Base-by-base conservation (phyloP, 1,140 invertebrate species). In the Phortica variegata region DNA sequence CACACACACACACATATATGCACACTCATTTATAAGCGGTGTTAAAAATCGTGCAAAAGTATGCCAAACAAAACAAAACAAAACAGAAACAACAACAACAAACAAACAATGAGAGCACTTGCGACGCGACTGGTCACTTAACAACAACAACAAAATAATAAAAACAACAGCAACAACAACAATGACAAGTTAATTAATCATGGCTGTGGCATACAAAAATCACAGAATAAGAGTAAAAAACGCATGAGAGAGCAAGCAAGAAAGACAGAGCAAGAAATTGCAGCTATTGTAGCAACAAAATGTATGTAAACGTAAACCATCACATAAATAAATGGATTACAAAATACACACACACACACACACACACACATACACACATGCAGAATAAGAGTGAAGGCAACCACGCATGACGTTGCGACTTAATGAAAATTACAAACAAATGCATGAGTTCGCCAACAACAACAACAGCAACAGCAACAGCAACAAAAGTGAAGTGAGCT, bases 141-240 rank as follows among this genome's bases (percentile, higher is more conserved):
- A n/a, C n/a, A n/a, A n/a, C n/a, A n/a, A n/a, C n/a, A n/a, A n/a
- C n/a, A n/a, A n/a, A n/a, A n/a, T n/a, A n/a, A n/a, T n/a, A n/a
- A n/a, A n/a, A n/a, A n/a, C n/a, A n/a, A n/a, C n/a, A n/a, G n/a
- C n/a, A n/a, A n/a, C n/a, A n/a, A n/a, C n/a, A n/a, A n/a, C n/a
- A n/a, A n/a, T n/a, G n/a, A n/a, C 32, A 15, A 54, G 56, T 59
- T 59, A 58, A 59, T 59, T 59, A 59, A 59, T 59, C 57, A 59
- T 59, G 31, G n/a, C n/a, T n/a, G n/a, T n/a, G n/a, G 43, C 50
- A 54, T 59, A 46, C n/a, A 59, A 59, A 59, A 58, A 58, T 58
- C 56, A 58, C 56, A 53, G 56, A 58, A 58, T 58, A 49, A 58
- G 56, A 58, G 26, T 29, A 50, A 50, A 46, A 55, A 54, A 44